Evolutionary conservation across 2,797 vertebrate genomes (phyloP), one percentile per base, ranked within the genome.

Genomic region (Babyrousa celebensis): DNA sequence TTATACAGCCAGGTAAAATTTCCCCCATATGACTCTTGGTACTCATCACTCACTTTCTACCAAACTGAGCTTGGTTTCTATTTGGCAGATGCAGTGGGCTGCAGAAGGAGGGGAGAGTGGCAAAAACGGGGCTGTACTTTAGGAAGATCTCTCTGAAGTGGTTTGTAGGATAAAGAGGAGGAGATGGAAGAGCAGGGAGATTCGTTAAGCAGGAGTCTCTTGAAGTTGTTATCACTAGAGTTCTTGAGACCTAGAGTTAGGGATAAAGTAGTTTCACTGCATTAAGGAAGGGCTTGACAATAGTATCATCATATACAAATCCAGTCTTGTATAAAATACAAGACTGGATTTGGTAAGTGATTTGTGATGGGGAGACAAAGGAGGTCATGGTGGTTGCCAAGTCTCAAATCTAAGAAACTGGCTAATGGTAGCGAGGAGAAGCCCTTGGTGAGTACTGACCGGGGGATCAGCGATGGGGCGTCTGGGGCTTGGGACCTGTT

Each of bases 361-460:
- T 92, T 60, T 32, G n/a, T 6, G 6, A 83, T 36, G 62, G 21
- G 23, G 29, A 62, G 82, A 75, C 18, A 65, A 65, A 72, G 63
- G 36, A 56, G 40, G 56, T 54, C n/a, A 32, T 77, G 15, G 56
- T 25, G 6, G 54, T 32, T 84, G 70, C 17, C 20, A 71, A 56
- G 27, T 70, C 23, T 77, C 56, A 83, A 18, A 18, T 83, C 52
- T 86, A 67, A 86, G 80, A 89, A 92, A 63, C 12, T 92, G 27
- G 21, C 27, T 36, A 25, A 54, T 67, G n/a, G 20, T n/a, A 60
- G 25, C n/a, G 25, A 91, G 15, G 32, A 85, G 68, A 85, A 58
- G 67, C 43, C 23, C 7, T 27, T 23, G 21, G 17, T 11, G 27
- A 91, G 7, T 5, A 36, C 48, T 32, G 67, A 36, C 62, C 62